Base-by-base conservation (phyloP, 2,113 vertebrate genomes). In the Elachura formosa region DNA sequence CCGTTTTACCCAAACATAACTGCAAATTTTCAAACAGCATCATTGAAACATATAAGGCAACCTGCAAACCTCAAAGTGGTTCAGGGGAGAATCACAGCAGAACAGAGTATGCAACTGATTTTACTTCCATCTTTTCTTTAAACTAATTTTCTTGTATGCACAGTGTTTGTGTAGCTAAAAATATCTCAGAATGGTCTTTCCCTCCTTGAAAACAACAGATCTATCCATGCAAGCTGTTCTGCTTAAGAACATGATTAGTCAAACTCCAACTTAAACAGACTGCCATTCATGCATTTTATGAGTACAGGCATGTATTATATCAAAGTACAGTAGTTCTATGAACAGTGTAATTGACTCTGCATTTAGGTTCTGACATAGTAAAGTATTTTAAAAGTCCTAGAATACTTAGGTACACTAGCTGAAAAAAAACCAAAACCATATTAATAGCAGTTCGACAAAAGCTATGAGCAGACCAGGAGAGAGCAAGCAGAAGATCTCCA, bases 111-210 rank as follows among this genome's bases (percentile, higher is more conserved):
- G 0, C 26, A 82, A 52, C 3, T 62, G 12, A 48, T 74, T 81
- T 67, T 68, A 14, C 6, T 41, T 36, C n/a, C 7, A 33, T 22
- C 2, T 77, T 56, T 71, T 62, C 54, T 86, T 90, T 76, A 52
- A 59, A 62, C 5, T 43, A 45, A 28, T 5, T 13, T 28, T 73
- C 4, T 1, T 6, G 4, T 49, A 45, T 0, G 2, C 11, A n/a
- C 4, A 79, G 19, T 43, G 9, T 67, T 66, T 67, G 10, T 21
- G 6, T 29, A 34, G 33, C 26, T 90, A 68, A 73, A 59, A 73
- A 28, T 12, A 14, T 2, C 40, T 48, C 10, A 17, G 34, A 77
- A 74, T 2, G 5, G 3, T 40, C 20, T 80, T 40, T 77, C 17
- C 10, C 25, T 88, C 40, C 13, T 52, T 45, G 10, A 43, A 34